These are phyloP conservation scores for Labia minor DNA, from an alignment of 2,888 invertebrate genomes.

Conservation along the genomic window DNA sequence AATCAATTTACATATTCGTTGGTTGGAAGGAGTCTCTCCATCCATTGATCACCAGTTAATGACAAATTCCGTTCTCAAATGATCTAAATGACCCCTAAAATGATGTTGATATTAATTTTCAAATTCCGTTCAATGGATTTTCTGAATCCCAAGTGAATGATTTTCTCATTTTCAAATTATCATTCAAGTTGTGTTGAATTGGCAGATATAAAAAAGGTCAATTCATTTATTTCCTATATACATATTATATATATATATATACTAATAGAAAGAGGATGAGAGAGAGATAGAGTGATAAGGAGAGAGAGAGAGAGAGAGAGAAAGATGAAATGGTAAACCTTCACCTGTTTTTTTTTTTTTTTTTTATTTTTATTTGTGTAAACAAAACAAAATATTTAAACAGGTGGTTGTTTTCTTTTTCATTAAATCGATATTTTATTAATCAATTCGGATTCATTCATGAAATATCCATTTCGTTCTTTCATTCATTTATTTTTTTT, in stretches of 20 bases:
- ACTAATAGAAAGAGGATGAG: no score
- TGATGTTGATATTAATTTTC: not conserved
- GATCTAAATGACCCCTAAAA: not conserved
- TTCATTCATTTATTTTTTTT: not conserved
- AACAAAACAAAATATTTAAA: not conserved
- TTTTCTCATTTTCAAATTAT: not conserved
- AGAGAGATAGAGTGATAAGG: no score
- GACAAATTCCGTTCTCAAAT: not conserved
- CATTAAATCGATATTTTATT: not conserved
- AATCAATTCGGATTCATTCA: not conserved
- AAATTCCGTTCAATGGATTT: not conserved
- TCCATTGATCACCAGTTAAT: not conserved
- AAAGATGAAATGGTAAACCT: no score
- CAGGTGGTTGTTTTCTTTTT: slow-evolving; percentile 9
- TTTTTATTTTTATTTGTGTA: not conserved
- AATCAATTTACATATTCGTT: not conserved
- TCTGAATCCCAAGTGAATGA: not conserved
- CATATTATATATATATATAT: not conserved
- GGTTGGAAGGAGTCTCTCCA: not conserved
- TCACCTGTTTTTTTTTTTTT: no score
- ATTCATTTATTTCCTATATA: no score
- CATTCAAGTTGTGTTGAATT: not conserved
- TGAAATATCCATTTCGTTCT: not conserved
- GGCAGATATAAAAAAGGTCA: not conserved
- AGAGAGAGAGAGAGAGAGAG: no score